A percentile compares a stretch with the other conserved stretches of the same genome.
Evolutionary conservation across 2,113 vertebrate species (phyloP).

Genomic region (Stictonetta naevosa): DNA sequence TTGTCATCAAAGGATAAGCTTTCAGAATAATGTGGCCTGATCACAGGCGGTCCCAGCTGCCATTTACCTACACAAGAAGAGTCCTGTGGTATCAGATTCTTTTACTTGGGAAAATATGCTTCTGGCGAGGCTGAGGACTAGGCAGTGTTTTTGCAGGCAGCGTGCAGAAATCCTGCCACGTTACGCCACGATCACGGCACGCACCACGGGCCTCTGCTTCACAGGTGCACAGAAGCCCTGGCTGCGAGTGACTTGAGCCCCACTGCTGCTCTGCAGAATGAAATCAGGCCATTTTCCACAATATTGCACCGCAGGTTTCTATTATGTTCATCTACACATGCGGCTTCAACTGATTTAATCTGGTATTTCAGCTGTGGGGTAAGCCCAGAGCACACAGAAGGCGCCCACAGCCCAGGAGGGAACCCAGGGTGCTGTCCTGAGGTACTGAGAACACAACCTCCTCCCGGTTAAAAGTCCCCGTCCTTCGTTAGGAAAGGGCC

Average conservation of each 20-base stretch:
- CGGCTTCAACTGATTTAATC: not conserved
- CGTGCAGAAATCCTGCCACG: slow-evolving; percentile 26
- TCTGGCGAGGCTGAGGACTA: not conserved
- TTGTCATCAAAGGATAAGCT: not conserved
- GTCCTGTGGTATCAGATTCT: not conserved
- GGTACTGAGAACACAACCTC: not conserved
- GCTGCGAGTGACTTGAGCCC: not conserved
- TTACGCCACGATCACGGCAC: not conserved
- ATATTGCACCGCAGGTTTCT: not conserved
- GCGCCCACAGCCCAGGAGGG: not conserved
- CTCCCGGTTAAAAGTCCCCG: not conserved
- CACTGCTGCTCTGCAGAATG: not conserved
- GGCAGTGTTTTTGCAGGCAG: slow-evolving; percentile 34
- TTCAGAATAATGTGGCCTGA: not conserved
- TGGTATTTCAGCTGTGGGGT: not conserved
- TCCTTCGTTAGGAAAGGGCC: not conserved
- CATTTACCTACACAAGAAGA: not conserved
- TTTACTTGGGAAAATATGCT: not conserved
- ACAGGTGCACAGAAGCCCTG: not conserved
- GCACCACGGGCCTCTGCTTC: not conserved
- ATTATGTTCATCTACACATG: not conserved
- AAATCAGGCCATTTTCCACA: slow-evolving; percentile 42
- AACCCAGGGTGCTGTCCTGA: not conserved
- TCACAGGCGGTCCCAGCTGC: slow-evolving; percentile 2
- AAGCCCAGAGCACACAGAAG: not conserved